Evolutionary conservation across 1,140 invertebrate genomes (phyloP), one percentile per base, ranked within the genome.

Genomic region (Aphaenogaster rudis): DNA sequence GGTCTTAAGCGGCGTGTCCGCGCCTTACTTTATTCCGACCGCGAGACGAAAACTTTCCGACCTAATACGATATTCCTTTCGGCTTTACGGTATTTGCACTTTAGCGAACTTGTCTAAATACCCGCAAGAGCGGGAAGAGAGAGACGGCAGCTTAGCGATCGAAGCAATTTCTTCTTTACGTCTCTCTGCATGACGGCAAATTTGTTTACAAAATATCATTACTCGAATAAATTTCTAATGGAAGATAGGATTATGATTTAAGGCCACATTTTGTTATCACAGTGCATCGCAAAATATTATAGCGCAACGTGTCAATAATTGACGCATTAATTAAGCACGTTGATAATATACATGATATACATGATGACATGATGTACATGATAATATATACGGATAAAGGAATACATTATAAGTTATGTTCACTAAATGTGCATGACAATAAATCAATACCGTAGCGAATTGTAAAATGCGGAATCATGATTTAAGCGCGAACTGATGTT

Each of bases 31-130:
- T 33, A 36, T 45, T 42, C 1, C 84, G 1, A 13, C n/a, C 36
- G 61, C 36, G 72, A 86, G 87, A 91, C 91, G 87, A 85, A 89
- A 93, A 92, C 88, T 93, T 92, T 88, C 82, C 88, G 88, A 87
- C 42, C 88, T 92, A 92, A 92, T 92, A 92, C 89, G 64, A 71
- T 86, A 93, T 92, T 92, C 76, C 84, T 78, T 85, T 28, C 39
- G 74, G 42, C 64, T 87, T n/a, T 36, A 45, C n/a, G 48, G 54
- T 90, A 87, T 87, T 90, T 87, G 88, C 71, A 84, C 86, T 88
- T 87, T 71, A 39, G n/a, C 63, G 61, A 90, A 87, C 66, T 92
- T 88, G 86, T 86, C 88, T 88, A 88, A 92, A 88, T 91, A 79
- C 79, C 42, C 48, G 86, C 86, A 88, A 81, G 45, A 52, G 36